phyloP scores from a whole-genome alignment of 2,888 invertebrate genomes.

The Esperia sulphurella region DNA sequence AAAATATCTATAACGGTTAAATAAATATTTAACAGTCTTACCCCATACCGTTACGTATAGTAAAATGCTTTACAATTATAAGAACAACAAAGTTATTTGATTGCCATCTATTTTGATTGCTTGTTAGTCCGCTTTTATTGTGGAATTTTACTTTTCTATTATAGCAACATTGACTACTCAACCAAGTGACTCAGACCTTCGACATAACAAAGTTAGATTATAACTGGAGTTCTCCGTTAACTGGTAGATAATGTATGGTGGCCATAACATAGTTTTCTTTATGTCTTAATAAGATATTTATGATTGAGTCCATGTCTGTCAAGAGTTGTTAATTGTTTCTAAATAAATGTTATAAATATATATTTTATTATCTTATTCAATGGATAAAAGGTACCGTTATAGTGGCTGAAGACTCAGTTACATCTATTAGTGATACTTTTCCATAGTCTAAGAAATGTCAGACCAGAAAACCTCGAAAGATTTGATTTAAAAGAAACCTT shows the following conservation, averaged over 20 bases:
- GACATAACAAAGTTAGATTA: neutral
- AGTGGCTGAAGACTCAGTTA: neutral
- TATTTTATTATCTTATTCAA: slow-evolving; percentile 11
- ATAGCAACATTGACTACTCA: slow-evolving; percentile 12
- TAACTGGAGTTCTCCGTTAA: slow-evolving; percentile 13
- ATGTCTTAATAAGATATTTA: slow-evolving; percentile 56
- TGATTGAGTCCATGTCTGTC: slow-evolving; percentile 28
- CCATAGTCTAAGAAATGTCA: too few species aligned
- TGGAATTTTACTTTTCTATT: slow-evolving; percentile 30
- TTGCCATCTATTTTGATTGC: slow-evolving; percentile 33
- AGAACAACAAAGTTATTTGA: slow-evolving; percentile 39
- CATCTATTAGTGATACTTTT: too few species aligned
- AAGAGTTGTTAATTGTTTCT: slow-evolving; percentile 32
- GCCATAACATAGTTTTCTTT: slow-evolving; percentile 31
- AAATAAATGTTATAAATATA: slow-evolving; percentile 23
- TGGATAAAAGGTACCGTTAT: neutral
- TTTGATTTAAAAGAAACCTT: too few species aligned
- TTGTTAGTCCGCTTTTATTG: slow-evolving; percentile 39
- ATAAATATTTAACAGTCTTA: neutral
- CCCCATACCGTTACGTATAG: slow-evolving; percentile 28
- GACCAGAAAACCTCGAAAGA: too few species aligned
- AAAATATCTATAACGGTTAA: slow-evolving; percentile 17
- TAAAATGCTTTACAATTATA: slow-evolving; percentile 20
- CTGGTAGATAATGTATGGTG: slow-evolving; percentile 14
- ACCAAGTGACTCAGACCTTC: slow-evolving; percentile 14